Evolutionary conservation across 2,797 vertebrate genomes (phyloP).

Genomic region (Falco naumanni): DNA sequence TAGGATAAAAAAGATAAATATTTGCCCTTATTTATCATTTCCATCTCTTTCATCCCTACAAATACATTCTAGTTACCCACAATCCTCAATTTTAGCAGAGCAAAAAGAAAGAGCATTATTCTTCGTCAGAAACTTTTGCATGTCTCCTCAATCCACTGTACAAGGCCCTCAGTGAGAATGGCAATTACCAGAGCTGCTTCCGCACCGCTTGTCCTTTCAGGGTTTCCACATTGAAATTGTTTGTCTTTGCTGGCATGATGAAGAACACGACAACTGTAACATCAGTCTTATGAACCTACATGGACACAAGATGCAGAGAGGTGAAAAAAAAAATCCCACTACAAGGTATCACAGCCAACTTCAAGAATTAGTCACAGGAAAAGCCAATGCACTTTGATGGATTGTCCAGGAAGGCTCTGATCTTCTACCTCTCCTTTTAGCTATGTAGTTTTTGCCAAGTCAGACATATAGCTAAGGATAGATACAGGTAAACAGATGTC

Average conservation of each 20-base stretch:
- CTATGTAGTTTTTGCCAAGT: neutral
- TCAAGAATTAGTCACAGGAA: neutral
- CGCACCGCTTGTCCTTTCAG: constrained; percentile 94
- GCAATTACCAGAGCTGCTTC: constrained; percentile 92
- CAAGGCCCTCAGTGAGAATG: neutral
- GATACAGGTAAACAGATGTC: neutral
- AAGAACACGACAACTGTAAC: constrained; percentile 94
- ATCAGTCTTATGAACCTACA: constrained; percentile 89
- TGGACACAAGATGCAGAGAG: neutral
- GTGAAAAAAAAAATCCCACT: neutral
- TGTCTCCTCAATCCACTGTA: neutral
- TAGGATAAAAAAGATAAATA: neutral
- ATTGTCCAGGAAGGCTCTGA: neutral
- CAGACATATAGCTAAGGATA: neutral
- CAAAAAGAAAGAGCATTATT: neutral
- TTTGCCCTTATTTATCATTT: neutral
- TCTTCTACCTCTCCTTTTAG: neutral
- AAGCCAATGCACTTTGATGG: neutral
- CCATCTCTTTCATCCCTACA: neutral
- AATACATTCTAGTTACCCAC: neutral
- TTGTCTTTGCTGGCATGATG: constrained; percentile 97
- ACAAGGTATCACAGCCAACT: neutral
- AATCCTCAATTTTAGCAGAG: neutral
- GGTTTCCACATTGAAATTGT: constrained; percentile 97
- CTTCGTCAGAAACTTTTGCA: neutral